Base-by-base conservation (phyloP, 1,140 invertebrate species). In the Euura lappo region DNA sequence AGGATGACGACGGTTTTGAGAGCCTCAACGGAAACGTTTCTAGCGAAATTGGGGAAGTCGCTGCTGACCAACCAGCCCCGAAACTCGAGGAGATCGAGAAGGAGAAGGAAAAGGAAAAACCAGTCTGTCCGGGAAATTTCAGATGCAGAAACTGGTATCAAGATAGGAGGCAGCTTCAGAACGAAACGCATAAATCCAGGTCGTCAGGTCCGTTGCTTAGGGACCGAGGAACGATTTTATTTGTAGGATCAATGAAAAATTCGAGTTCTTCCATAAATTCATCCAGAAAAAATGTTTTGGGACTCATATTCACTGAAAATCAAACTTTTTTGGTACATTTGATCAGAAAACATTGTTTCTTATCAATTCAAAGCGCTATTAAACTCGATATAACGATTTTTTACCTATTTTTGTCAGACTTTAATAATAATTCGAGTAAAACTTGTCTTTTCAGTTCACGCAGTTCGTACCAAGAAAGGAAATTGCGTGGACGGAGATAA, bases 1-100 rank as follows among this genome's bases (percentile, higher is more conserved):
- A 84, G 72, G 94, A 94, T 66, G 94, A 96, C 80, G 94, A 96
- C 85, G 94, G 94, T 11, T 95, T 96, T 83, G 94, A 95, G 86
- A 95, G 94, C 81, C 87, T 96, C n/a, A 94, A 94, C 81, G 93
- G 93, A 11, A 94, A 94, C 81, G 93, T 92, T 75, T 94, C 94
- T 2, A 93, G 94, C 83, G 92, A 93, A 69, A 91, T 91, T 80
- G 89, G 90, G 74, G 87, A 88, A 46, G 84, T 79, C 74, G 70
- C 80, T 77, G 42, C 47, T 13, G 44, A 43, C 43, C 45, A 68
- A n/a, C 46, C 13, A 11, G 65, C 44, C 45, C 28, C 44, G 7
- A 65, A 68, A 51, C 73, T 74, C 6, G 73, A 64, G 42, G 72
- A 73, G 46, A 77, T 77, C 13, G 76, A 79, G 44, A 79, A 79